Conservation (phyloP, 2,888 invertebrate genomes). For the Anoncus sp. region DNA sequence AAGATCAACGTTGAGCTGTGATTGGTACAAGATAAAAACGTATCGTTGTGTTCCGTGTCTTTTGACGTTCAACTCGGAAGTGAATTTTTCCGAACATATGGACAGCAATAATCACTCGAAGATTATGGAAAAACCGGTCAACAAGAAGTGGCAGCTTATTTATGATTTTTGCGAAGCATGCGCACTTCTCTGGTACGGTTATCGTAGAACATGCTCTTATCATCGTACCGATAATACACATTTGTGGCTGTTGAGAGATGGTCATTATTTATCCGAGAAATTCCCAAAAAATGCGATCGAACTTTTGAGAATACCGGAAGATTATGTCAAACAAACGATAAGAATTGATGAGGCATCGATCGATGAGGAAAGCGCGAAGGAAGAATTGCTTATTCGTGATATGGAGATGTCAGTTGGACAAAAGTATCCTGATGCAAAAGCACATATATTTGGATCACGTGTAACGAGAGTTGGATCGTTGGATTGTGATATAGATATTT, state of each 20-base stretch:
- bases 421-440: conserved; percentile 73
- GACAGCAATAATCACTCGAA: not conserved
- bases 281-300: conserved; percentile 30
- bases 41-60: conserved; percentile 9
- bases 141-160: not conserved
- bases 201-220: conserved; percentile 32
- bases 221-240: conserved; percentile 47
- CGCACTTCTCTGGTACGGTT: conserved; percentile 55
- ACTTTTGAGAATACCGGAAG: conserved; percentile 48
- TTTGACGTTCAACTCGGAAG: not conserved
- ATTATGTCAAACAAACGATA: conserved; percentile 55
- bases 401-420: conserved; percentile 65
- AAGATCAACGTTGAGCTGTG: not conserved
- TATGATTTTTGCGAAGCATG: conserved; percentile 54
- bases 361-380: conserved; percentile 53
- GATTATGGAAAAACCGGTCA: not conserved
- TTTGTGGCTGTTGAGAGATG: conserved; percentile 18
- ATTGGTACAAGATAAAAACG: conserved; percentile 6
- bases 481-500: conserved; percentile 77
- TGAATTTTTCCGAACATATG: conserved; percentile 3
- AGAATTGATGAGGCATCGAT: conserved; percentile 54
- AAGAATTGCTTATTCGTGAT: conserved; percentile 59
- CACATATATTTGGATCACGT: conserved; percentile 86
- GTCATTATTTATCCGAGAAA: conserved; percentile 19
- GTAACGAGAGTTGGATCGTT: conserved; percentile 84